phyloP scores from a whole-genome alignment of 2,113 vertebrate genomes.

The Nibea coibor region DNA sequence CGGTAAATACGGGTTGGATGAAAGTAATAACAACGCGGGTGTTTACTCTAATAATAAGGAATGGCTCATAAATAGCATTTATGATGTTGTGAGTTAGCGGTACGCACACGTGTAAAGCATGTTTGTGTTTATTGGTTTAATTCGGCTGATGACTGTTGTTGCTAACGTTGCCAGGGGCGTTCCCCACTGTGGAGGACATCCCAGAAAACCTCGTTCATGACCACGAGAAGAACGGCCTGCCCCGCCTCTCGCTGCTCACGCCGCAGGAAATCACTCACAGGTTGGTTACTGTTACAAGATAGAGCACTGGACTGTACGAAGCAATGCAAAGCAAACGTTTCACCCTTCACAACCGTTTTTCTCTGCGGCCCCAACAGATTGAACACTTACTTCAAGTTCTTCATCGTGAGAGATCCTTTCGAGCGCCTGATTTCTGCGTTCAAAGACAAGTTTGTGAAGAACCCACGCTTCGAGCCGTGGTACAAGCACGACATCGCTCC shows the following conservation, averaged over 20 bases:
- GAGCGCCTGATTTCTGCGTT: constrained; percentile 97
- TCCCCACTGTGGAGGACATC: constrained; percentile 92
- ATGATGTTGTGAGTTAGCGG: background rate
- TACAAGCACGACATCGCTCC: constrained; percentile 97
- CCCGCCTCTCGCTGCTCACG: constrained; percentile 92
- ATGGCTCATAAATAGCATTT: background rate
- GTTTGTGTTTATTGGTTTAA: background rate
- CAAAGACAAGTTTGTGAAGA: constrained; percentile 98
- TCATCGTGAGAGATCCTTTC: constrained; percentile 97
- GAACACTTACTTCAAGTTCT: constrained; percentile 96
- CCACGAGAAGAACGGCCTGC: constrained; percentile 96
- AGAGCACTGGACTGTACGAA: no score
- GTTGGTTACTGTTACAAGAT: constrained; percentile 58
- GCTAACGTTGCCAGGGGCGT: constrained; percentile 84
- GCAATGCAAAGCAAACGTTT: background rate
- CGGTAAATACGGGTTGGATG: constrained; percentile 80
- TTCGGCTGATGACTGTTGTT: background rate
- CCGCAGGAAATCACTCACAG: constrained; percentile 89
- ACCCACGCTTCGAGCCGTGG: constrained; percentile 98
- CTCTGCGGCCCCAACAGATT: constrained; percentile 82
- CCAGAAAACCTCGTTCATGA: constrained; percentile 95
- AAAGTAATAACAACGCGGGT: background rate
- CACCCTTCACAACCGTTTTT: background rate
- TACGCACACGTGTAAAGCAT: background rate
- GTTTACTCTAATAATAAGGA: background rate